Conservation (phyloP, 2,113 vertebrate species). For the Oryzias melastigma region DNA sequence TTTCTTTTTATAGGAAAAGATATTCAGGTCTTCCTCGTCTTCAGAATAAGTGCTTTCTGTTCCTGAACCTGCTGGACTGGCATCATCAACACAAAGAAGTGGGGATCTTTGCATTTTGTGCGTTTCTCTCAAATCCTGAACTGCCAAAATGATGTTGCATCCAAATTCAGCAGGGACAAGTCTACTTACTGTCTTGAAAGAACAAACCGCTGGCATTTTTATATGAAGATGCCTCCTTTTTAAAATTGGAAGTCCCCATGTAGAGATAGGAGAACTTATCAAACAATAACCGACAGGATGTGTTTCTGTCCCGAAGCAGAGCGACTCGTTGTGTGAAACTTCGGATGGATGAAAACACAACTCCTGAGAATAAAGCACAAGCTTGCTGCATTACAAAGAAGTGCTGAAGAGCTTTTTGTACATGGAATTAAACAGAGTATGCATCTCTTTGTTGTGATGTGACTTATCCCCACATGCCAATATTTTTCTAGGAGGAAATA, state of each 20-base stretch:
- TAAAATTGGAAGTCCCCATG: conserved; percentile 54
- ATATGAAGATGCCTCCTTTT: conserved; percentile 49
- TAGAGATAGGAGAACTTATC: conserved; percentile 54
- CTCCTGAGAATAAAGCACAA: conserved; percentile 81
- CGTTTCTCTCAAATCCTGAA: conserved; percentile 74
- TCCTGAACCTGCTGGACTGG: conserved; percentile 94
- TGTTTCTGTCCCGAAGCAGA: conserved; percentile 39
- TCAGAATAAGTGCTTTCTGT: conserved; percentile 87
- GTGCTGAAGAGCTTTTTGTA: conserved; percentile 71
- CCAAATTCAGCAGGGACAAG: conserved; percentile 71
- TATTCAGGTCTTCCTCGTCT: conserved; percentile 85
- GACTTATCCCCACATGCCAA: conserved; percentile 72
- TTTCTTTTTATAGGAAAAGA: conserved; percentile 76
- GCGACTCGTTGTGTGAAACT: conserved; percentile 66
- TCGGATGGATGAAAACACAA: conserved; percentile 45
- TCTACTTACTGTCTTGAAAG: conserved; percentile 59
- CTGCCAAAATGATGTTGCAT: conserved; percentile 79
- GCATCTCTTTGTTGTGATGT: conserved; percentile 68
- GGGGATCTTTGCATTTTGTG: conserved; percentile 68
- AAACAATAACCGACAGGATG: conserved; percentile 58
- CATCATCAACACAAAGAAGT: conserved; percentile 81
- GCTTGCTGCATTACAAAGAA: conserved; percentile 68
- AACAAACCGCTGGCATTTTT: conserved; percentile 54
- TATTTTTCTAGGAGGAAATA: conserved; percentile 64
- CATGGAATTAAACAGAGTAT: conserved; percentile 68